phyloP scores from a whole-genome alignment of 2,797 vertebrate species.

The Melanotaenia pygmaea region DNA sequence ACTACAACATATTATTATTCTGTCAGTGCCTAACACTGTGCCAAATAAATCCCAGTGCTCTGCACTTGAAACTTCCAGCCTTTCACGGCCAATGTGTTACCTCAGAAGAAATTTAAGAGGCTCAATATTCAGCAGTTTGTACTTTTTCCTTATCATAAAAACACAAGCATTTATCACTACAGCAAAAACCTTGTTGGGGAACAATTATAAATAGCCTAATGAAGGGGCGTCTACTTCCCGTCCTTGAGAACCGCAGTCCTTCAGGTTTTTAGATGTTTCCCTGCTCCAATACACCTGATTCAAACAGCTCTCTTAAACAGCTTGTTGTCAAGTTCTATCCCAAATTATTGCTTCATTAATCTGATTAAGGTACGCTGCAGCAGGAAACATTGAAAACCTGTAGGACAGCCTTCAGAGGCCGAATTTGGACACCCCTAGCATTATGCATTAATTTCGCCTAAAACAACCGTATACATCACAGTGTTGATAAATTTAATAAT shows the following conservation, averaged over 20 bases:
- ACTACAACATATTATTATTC: conserved; percentile 35
- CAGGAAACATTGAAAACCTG: neutral
- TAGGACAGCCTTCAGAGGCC: neutral
- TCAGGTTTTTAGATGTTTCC: too few species aligned
- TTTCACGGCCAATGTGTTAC: conserved; percentile 9
- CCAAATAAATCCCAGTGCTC: conserved; percentile 7
- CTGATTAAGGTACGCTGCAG: neutral
- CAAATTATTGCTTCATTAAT: neutral
- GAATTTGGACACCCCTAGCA: neutral
- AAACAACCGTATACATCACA: too few species aligned
- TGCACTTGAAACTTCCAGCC: conserved; percentile 13
- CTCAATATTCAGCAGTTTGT: conserved; percentile 6
- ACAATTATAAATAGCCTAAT: neutral
- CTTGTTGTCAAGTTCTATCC: neutral
- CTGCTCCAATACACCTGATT: too few species aligned
- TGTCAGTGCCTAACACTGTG: conserved; percentile 12
- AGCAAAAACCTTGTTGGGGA: neutral
- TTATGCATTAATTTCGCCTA: neutral
- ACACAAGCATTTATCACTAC: conserved; percentile 5
- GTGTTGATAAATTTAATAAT: too few species aligned
- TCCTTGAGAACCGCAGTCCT: too few species aligned
- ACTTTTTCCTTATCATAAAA: neutral
- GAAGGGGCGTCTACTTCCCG: neutral
- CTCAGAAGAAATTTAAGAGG: conserved; percentile 1
- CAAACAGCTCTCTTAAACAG: too few species aligned